A percentile compares a stretch with the other conserved stretches of the same genome.
phyloP scores from a whole-genome alignment of 2,797 vertebrate species.

The Xenops minutus region DNA sequence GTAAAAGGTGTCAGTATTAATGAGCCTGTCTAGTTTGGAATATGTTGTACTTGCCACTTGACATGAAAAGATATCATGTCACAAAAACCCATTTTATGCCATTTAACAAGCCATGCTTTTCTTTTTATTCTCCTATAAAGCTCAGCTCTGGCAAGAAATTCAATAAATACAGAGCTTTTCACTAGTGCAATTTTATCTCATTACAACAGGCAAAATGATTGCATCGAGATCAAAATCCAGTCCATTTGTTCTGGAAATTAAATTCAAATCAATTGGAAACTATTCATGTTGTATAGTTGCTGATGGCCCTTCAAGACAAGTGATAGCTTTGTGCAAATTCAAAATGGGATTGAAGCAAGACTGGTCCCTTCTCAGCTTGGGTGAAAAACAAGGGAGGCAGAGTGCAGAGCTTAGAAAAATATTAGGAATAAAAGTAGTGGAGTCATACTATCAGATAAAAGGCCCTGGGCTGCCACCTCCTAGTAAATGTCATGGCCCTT shows the following conservation, averaged over 20 bases:
- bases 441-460: not conserved
- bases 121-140: not conserved
- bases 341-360: not conserved
- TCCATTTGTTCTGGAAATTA: constrained; percentile 21
- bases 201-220: not conserved
- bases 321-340: not conserved
- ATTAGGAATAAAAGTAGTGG: too few relatives aligned
- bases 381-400: not conserved
- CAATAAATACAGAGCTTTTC: not conserved
- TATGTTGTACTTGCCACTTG: not conserved
- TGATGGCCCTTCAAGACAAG: not conserved
- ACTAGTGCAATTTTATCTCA: not conserved
- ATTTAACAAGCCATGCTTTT: not conserved
- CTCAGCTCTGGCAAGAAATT: not conserved
- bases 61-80: not conserved
- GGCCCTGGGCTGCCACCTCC: not conserved
- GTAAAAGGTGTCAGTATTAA: not conserved
- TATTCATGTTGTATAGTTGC: not conserved
- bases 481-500: not conserved
- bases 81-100: not conserved
- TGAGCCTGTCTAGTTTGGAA: not conserved
- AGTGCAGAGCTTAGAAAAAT: not conserved
- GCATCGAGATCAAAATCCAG: not conserved
- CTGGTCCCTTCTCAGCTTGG: not conserved
- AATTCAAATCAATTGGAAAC: constrained; percentile 17